Conservation (phyloP, 2,797 vertebrate genomes). For the Phrynocephalus guinanensis region DNA sequence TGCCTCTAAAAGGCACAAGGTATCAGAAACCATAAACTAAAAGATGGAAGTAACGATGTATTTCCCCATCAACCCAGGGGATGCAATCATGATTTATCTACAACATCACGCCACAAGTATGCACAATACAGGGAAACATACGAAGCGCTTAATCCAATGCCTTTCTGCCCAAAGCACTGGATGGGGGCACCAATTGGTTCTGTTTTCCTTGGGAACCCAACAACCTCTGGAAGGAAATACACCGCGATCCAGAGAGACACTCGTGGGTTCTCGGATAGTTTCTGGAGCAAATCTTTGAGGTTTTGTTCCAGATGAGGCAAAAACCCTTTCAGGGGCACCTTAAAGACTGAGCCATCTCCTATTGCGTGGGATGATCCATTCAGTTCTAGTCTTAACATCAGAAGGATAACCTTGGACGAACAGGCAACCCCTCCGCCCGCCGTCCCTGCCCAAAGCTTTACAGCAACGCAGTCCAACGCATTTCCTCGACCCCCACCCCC, state of each 20-base stretch:
- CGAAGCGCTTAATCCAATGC: not conserved
- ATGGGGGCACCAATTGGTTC: too few species aligned
- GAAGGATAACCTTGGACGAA: not conserved
- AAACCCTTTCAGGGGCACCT: not conserved
- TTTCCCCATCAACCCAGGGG: too few species aligned
- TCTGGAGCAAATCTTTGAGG: not conserved
- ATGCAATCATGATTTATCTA: not conserved
- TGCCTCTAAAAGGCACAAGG: not conserved
- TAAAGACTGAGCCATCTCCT: not conserved
- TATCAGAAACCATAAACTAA: not conserved
- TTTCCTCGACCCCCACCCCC: not conserved
- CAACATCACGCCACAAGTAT: not conserved
- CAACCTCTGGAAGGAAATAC: not conserved
- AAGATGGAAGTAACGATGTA: not conserved
- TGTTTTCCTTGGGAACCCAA: not conserved
- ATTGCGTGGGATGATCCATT: not conserved
- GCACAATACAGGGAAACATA: not conserved
- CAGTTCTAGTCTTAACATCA: not conserved
- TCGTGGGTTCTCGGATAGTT: not conserved
- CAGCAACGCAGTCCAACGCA: not conserved
- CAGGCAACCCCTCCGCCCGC: not conserved
- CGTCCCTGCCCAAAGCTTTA: not conserved
- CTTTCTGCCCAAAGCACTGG: not conserved
- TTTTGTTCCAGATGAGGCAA: not conserved
- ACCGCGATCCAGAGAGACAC: not conserved